A percentile compares a stretch with the other conserved stretches of the same genome.
Evolutionary conservation across 2,113 vertebrate genomes (phyloP).

Genomic region (Loxodonta africana): DNA sequence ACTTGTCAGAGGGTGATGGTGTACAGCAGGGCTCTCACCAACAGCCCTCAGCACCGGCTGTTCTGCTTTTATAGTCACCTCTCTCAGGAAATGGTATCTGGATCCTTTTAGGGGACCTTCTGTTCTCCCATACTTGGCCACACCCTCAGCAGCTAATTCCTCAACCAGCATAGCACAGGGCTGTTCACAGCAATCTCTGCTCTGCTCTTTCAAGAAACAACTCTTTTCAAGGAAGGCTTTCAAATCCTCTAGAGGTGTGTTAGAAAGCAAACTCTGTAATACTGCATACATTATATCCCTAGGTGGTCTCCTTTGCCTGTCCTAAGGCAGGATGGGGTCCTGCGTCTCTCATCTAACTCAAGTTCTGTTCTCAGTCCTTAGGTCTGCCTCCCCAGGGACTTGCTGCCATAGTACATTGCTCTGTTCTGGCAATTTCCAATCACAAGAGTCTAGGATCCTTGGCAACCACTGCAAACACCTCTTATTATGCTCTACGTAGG

Average conservation of each 20-base stretch:
- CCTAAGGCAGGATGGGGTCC: background rate
- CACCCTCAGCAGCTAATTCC: background rate
- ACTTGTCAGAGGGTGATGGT: background rate
- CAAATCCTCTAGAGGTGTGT: background rate
- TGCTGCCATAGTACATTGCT: background rate
- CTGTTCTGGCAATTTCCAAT: background rate
- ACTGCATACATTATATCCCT: background rate
- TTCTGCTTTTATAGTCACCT: background rate
- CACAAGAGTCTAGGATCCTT: background rate
- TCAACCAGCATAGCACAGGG: no score
- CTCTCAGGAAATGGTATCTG: background rate
- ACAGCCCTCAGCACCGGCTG: background rate
- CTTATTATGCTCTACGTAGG: background rate
- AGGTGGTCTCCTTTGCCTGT: background rate
- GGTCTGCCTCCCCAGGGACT: background rate
- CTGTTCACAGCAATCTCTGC: background rate
- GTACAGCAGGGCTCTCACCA: fast-evolving
- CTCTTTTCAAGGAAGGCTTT: background rate
- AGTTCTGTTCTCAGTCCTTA: background rate
- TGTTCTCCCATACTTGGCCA: background rate
- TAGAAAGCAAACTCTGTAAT: background rate
- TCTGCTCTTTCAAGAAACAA: background rate
- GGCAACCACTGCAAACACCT: background rate
- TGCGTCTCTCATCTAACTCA: background rate
- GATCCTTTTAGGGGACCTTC: background rate